Evolutionary conservation across 2,888 invertebrate genomes (phyloP).

Genomic region (Conchocele bisecta): DNA sequence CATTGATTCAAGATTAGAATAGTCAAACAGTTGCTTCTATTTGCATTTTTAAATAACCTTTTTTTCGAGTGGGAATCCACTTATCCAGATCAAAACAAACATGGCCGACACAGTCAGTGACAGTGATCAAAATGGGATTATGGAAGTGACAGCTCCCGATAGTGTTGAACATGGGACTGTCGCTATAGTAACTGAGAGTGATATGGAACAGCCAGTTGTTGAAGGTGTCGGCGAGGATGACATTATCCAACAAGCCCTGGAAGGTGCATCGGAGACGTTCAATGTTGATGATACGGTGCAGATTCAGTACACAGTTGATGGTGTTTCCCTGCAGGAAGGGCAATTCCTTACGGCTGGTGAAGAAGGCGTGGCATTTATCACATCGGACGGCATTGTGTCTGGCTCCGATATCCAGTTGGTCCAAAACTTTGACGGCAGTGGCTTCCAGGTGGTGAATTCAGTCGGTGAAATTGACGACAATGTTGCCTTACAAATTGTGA

Average conservation of each 20-base stretch:
- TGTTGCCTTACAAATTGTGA: no score
- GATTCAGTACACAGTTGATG: conserved; percentile 48
- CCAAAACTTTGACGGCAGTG: conserved; percentile 29
- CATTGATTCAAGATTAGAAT: no score
- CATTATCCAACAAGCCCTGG: conserved; percentile 77
- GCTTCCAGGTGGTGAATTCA: conserved; percentile 36
- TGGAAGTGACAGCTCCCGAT: conserved; percentile 58
- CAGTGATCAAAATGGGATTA: conserved; percentile 60
- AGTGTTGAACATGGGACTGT: conserved; percentile 46
- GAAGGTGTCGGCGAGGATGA: conserved; percentile 68
- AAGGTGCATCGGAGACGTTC: conserved; percentile 68
- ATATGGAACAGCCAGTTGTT: conserved; percentile 28
- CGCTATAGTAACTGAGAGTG: conserved; percentile 42
- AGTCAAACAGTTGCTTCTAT: no score
- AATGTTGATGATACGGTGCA: conserved; percentile 39
- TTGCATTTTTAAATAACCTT: no score
- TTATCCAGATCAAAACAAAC: conserved; percentile 73
- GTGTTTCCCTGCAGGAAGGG: conserved; percentile 44
- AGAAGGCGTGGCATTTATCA: conserved; percentile 44
- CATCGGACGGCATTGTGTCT: conserved; percentile 29
- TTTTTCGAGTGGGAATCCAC: no score
- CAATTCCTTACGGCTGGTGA: conserved; percentile 50
- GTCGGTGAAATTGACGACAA: conserved; percentile 16
- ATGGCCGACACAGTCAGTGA: conserved; percentile 74
- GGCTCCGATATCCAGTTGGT: conserved; percentile 13